A percentile compares a stretch with the other conserved stretches of the same genome.
These are phyloP conservation scores for Bos indicus DNA, from an alignment of 2,113 vertebrate species.

Conservation along the genomic window DNA sequence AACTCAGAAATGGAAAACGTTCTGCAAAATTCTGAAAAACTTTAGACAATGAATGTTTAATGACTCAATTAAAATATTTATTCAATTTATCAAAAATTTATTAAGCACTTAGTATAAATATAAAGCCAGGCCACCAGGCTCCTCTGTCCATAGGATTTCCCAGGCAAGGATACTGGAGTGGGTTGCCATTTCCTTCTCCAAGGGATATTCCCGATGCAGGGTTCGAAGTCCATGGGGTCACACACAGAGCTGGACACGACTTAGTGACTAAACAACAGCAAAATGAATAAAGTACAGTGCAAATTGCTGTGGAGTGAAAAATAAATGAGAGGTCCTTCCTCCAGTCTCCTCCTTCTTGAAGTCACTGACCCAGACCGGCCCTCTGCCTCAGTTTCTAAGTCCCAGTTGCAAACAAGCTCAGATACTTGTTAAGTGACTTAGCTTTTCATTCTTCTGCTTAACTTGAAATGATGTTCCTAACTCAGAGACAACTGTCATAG, in stretches of 20 bases:
- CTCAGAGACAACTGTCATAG: background rate
- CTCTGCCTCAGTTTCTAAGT: background rate
- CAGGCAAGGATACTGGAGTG: background rate
- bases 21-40: background rate
- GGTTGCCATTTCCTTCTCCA: background rate
- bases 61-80: constrained; percentile 16
- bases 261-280: background rate
- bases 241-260: fast-evolving
- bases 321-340: background rate
- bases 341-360: background rate
- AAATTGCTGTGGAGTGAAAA: background rate
- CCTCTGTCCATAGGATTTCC: background rate
- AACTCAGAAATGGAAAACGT: constrained; percentile 23
- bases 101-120: background rate
- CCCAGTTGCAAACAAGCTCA: background rate
- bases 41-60: constrained; percentile 33
- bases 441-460: background rate
- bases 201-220: background rate
- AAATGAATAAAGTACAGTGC: background rate
- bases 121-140: background rate
- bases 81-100: background rate
- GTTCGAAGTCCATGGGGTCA: background rate
- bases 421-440: background rate
- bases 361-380: background rate
- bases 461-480: background rate